Percentiles rank a stretch among this genome's conserved stretches.
Evolutionary conservation across 2,888 invertebrate species (phyloP).

Genomic region (Drosophila algonquin): DNA sequence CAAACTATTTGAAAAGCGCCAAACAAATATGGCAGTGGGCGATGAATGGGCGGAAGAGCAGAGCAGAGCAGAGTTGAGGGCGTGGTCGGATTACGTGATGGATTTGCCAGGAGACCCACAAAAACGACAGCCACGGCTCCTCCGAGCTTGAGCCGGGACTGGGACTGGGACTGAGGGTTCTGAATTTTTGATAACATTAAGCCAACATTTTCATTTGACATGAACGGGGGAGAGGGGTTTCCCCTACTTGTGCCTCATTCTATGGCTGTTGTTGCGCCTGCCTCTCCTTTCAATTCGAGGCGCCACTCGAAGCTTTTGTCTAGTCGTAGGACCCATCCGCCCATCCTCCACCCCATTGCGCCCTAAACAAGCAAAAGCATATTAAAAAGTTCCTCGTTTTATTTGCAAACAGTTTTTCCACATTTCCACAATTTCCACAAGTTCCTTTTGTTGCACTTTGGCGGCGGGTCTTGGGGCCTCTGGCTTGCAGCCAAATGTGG

Average conservation of each 20-base stretch:
- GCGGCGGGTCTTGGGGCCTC: not conserved
- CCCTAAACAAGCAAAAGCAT: conserved; percentile 44
- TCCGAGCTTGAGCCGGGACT: not conserved
- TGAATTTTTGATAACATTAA: conserved; percentile 55
- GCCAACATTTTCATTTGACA: conserved; percentile 73
- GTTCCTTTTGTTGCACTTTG: conserved; percentile 43
- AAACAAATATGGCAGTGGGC: conserved; percentile 70
- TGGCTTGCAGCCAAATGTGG: conserved; percentile 69
- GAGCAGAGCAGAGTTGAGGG: not conserved
- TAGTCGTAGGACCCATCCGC: conserved; percentile 29
- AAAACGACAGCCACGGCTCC: not conserved
- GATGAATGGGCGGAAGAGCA: conserved; percentile 8
- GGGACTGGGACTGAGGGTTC: not conserved
- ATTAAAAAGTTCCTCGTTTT: conserved; percentile 68
- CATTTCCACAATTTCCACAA: conserved; percentile 41
- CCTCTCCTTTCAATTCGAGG: conserved; percentile 39
- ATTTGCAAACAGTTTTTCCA: conserved; percentile 51
- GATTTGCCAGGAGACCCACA: conserved; percentile 17
- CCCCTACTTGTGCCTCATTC: not conserved
- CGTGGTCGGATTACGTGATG: conserved; percentile 46
- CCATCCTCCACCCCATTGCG: conserved; percentile 3
- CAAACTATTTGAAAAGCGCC: conserved; percentile 54
- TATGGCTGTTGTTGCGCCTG: not conserved
- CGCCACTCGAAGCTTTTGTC: conserved; percentile 68
- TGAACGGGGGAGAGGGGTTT: conserved; percentile 14